Percentiles rank a stretch among this genome's conserved stretches.
phyloP scores from a whole-genome alignment of 1,140 invertebrate species.

The Saccostrea cuccullata region DNA sequence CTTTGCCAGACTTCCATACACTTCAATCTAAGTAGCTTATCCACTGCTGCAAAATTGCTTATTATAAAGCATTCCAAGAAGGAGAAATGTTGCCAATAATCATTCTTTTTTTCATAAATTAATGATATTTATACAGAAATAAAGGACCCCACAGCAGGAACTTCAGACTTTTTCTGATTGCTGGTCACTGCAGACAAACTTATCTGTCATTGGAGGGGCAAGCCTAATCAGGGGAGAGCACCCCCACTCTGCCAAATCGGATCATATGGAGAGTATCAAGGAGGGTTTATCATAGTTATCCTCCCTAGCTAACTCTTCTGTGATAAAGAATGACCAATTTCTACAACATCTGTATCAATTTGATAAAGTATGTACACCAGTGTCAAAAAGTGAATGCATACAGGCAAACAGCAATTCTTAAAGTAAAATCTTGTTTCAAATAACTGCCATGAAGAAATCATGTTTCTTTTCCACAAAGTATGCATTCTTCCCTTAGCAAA shows the following conservation, averaged over 20 bases:
- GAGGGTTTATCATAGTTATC: neutral
- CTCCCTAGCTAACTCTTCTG: neutral
- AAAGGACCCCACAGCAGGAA: neutral
- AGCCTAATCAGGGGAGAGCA: slow-evolving; percentile 4
- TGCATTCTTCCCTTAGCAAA: no score
- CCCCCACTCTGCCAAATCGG: neutral
- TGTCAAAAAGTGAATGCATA: no score
- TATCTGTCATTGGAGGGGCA: slow-evolving; percentile 11
- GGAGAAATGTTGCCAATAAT: neutral
- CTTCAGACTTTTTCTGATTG: neutral
- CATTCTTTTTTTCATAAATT: neutral
- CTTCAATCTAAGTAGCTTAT: neutral
- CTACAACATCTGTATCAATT: slow-evolving; percentile 14
- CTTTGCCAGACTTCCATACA: slow-evolving; percentile 11
- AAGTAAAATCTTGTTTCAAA: no score
- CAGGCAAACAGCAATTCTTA: no score
- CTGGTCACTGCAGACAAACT: slow-evolving; percentile 23
- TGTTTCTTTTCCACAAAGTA: no score
- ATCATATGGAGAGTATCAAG: slow-evolving; percentile 14
- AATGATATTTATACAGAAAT: slow-evolving; percentile 6
- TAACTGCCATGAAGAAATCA: no score
- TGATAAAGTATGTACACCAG: neutral
- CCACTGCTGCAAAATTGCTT: neutral
- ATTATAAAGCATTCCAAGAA: neutral
- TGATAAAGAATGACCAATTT: slow-evolving; percentile 31